Percentiles rank a stretch among this genome's conserved stretches.
Conservation (phyloP, 2,888 invertebrate species). For the Microctonus hyperodae region DNA sequence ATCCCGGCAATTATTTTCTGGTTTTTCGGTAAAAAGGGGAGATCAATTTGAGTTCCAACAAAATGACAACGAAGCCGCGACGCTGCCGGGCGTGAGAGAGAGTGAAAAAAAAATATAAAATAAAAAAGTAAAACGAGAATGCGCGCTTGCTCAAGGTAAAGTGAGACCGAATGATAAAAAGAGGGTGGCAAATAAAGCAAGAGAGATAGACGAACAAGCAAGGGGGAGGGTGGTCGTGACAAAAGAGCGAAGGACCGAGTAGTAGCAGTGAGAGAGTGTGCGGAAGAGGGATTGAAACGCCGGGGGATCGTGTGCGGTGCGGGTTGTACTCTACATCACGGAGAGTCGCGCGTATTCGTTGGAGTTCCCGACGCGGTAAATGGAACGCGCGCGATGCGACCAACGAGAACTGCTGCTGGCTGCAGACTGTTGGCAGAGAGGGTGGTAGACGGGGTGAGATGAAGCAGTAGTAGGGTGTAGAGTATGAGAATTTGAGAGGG, state of each 20-base stretch:
- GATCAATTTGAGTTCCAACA: neutral
- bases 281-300: slow-evolving; percentile 39
- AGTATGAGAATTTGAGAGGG: slow-evolving; percentile 49
- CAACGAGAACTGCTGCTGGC: slow-evolving; percentile 37
- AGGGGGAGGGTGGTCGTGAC: slow-evolving; percentile 57
- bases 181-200: slow-evolving; percentile 53
- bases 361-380: slow-evolving; percentile 32
- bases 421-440: slow-evolving; percentile 22
- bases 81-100: neutral
- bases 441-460: slow-evolving; percentile 25
- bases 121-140: neutral
- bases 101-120: neutral
- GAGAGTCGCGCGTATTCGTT: slow-evolving; percentile 12
- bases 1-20: neutral
- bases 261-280: slow-evolving; percentile 41
- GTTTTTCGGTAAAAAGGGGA: neutral
- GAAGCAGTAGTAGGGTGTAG: slow-evolving; percentile 25
- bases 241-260: slow-evolving; percentile 56
- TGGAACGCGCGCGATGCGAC: slow-evolving; percentile 36
- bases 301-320: slow-evolving; percentile 34
- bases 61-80: neutral
- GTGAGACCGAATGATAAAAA: slow-evolving; percentile 21
- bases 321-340: neutral
- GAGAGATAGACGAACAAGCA: slow-evolving; percentile 59
- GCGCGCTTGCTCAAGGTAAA: neutral